Conservation (phyloP, 2,888 invertebrate species). For the Parnassius mnemosyne region DNA sequence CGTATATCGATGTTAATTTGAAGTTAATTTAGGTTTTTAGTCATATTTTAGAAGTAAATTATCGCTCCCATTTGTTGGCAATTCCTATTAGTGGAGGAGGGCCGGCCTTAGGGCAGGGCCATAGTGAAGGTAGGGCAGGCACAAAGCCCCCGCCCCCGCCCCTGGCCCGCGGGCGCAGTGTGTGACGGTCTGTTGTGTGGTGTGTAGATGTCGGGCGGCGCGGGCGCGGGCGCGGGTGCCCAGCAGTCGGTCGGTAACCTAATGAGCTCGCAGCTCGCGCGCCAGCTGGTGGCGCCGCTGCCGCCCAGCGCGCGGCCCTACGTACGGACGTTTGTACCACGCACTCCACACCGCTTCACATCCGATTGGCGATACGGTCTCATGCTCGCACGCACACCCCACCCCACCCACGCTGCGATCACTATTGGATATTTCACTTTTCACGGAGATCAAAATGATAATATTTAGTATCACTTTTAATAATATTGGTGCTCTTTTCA, state of each 20-base stretch:
- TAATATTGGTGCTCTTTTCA: too few relatives aligned
- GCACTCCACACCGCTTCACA: slow-evolving; percentile 78
- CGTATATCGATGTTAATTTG: too few relatives aligned
- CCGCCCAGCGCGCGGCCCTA: slow-evolving; percentile 75
- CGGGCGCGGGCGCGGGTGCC: slow-evolving; percentile 40
- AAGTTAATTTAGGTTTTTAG: too few relatives aligned
- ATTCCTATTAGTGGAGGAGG: too few relatives aligned
- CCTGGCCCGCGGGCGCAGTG: too few relatives aligned
- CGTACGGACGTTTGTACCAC: slow-evolving; percentile 80
- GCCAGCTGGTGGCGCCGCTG: slow-evolving; percentile 81
- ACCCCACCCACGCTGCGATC: slow-evolving; percentile 6
- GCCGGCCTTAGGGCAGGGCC: too few relatives aligned
- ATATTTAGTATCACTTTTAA: too few relatives aligned
- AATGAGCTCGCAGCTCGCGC: slow-evolving; percentile 82
- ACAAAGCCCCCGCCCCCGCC: too few relatives aligned
- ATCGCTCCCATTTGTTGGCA: too few relatives aligned
- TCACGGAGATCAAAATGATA: too few relatives aligned
- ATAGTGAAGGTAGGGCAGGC: too few relatives aligned
- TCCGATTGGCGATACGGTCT: slow-evolving; percentile 63
- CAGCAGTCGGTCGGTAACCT: slow-evolving; percentile 64
- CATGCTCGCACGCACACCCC: slow-evolving; percentile 44
- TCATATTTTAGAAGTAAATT: too few relatives aligned
- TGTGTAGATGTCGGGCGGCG: slow-evolving; percentile 66
- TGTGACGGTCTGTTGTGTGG: slow-evolving; percentile 31
- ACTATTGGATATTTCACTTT: background rate